Evolutionary conservation across 2,797 vertebrate species (phyloP), one percentile per base, ranked within the genome.

Genomic region (Tragelaphus eurycerus): DNA sequence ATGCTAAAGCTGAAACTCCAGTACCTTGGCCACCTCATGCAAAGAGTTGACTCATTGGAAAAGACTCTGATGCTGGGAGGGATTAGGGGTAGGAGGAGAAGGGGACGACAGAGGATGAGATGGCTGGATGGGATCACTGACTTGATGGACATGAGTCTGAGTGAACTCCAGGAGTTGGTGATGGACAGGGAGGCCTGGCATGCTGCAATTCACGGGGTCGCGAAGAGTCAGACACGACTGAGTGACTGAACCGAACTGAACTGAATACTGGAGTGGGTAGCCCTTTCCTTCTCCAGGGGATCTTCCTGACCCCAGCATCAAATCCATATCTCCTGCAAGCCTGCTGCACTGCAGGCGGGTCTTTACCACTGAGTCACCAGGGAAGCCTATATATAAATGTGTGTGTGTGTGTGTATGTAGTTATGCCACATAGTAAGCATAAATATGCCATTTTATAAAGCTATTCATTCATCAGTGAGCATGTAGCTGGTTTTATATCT

Each of bases 11-110:
- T 60, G 59, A 29, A 60, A 60, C 59, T 60, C 59, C 59, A 29
- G 0, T 14, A 60, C 27, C 29, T 29, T 60, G 59, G 12, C 59
- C 59, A 60, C 12, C 59, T 60, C 0, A 60, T 60, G 12, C 0
- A 0, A 60, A 60, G 25, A 60, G 59, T 60, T 60, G 1, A 60
- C 25, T 60, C 59, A 60, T 14, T 29, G 59, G 25, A 60, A 59
- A 59, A 60, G 57, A 14, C 57, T 0, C 57, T 60, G 59, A 60
- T 60, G 59, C 59, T 60, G 25, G 59, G 59, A 60, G 59, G 59
- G 27, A 60, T 60, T 60, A 12, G 12, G 25, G 5, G 59, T 25
- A 60, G 12, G 59, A 59, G 10, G 57, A 60, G 25, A 60, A 60
- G 59, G 59, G 59, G 59, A 60, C 5, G 5, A 60, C 59, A 13